A percentile compares a stretch with the other conserved stretches of the same genome.
Evolutionary conservation across 2,888 invertebrate genomes (phyloP).

Genomic region (Watsonalla binaria): DNA sequence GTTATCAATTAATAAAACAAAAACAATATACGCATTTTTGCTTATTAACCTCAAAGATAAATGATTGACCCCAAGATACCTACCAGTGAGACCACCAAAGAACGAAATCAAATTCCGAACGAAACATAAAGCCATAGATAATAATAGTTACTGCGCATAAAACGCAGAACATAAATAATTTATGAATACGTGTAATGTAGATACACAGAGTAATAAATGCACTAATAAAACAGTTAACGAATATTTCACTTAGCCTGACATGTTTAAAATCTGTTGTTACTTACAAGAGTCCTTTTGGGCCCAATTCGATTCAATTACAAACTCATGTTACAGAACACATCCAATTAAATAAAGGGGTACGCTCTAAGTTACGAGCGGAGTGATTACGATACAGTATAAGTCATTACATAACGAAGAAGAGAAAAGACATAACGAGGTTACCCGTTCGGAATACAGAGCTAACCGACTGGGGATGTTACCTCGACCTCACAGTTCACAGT

Average conservation of each 20-base stretch:
- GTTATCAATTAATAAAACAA: neutral
- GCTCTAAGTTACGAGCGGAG: slow-evolving; percentile 20
- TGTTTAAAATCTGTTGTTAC: slow-evolving; percentile 38
- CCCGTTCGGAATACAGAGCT: no score
- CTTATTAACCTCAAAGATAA: neutral
- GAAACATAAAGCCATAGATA: neutral
- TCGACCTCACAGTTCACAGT: no score
- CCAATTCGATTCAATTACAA: slow-evolving; percentile 62
- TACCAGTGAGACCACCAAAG: neutral
- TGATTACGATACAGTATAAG: neutral
- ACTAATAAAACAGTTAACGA: slow-evolving; percentile 4
- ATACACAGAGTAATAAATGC: neutral
- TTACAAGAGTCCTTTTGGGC: slow-evolving; percentile 32
- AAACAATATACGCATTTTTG: neutral
- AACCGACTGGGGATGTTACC: no score
- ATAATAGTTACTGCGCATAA: neutral
- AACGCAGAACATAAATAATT: neutral
- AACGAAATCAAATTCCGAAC: neutral
- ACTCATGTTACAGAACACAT: slow-evolving; percentile 58
- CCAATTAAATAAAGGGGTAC: slow-evolving; percentile 31
- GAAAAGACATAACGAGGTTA: no score
- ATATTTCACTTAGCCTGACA: slow-evolving; percentile 19
- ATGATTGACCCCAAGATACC: neutral
- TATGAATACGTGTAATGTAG: neutral
- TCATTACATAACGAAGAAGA: no score